Base-by-base conservation (phyloP, 2,113 vertebrate genomes). In the Larimichthys crocea region DNA sequence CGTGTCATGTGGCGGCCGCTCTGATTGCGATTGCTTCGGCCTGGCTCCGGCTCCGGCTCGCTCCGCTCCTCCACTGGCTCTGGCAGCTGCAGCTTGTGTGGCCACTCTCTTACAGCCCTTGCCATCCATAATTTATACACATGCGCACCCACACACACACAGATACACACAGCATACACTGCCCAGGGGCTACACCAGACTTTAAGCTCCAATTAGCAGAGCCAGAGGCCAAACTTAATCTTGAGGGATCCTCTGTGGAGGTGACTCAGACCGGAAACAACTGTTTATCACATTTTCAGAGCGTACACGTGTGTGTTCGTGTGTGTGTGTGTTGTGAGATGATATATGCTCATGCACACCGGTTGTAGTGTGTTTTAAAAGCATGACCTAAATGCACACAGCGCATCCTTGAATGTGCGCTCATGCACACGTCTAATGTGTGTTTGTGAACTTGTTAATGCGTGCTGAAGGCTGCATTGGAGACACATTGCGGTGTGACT, bases 151-250 rank as follows among this genome's bases (percentile, higher is more conserved):
- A 26, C 78, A 77, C 63, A 63, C 65, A 29, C 60, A 50, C 76
- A 85, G 35, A 63, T 3, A 79, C 66, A 80, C 73, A 60, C 73
- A 78, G 78, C 87, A 89, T 83, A 80, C 85, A 86, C 89, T 91
- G 93, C 94, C 93, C 86, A 90, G 90, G 92, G 93, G 92, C 93
- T 88, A 92, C 88, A 93, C 85, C 89, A 92, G 91, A 92, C 93
- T 94, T 91, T 93, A 94, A 94, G 86, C 93, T 94, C 94, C 94
- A 94, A 95, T 95, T 95, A 95, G 92, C 91, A 92, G 86, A 92
- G 94, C 93, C 92, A 92, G 91, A 93, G 93, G 94, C 93, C 89
- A 92, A 93, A 88, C 82, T 82, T 91, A 91, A 94, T 92, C 91
- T 92, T 87, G 55, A 90, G 90, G 89, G 91, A 93, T 88, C 78